Evolutionary conservation across 2,797 vertebrate species (phyloP).

Genomic region (Selene dorsalis): DNA sequence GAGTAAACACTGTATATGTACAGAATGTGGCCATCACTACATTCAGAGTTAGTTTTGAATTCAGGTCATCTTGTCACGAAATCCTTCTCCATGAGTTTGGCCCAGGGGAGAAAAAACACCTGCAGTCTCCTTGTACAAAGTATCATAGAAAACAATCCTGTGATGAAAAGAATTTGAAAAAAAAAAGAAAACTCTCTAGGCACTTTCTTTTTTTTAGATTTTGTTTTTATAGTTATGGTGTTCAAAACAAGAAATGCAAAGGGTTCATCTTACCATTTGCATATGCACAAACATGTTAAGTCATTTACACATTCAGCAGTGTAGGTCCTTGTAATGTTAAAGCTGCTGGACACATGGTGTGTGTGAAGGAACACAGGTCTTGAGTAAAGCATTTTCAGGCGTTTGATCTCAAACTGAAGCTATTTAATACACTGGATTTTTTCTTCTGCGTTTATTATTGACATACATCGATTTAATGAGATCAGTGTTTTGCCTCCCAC

Average conservation of each 20-base stretch:
- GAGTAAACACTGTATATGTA: not conserved
- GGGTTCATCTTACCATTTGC: not conserved
- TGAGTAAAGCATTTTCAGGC: not conserved
- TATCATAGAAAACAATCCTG: not conserved
- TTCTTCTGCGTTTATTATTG: constrained; percentile 5
- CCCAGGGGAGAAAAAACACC: constrained; percentile 1
- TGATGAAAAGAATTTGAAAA: not conserved
- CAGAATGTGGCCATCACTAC: not conserved
- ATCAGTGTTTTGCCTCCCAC: constrained; percentile 59
- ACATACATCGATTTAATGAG: constrained; percentile 45
- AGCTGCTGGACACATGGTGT: not conserved
- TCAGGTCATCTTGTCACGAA: not conserved
- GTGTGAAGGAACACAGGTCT: not conserved
- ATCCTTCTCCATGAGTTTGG: not conserved
- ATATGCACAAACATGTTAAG: not conserved
- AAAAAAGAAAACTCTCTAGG: too few relatives aligned
- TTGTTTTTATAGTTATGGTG: not conserved
- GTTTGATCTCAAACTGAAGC: not conserved
- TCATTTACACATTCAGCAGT: too few relatives aligned
- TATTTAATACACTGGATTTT: not conserved
- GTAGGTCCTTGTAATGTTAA: not conserved
- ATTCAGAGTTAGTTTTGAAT: too few relatives aligned
- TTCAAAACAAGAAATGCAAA: not conserved
- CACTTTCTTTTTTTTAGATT: too few relatives aligned
- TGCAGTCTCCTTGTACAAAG: not conserved